Evolutionary conservation across 2,888 invertebrate species (phyloP).

Genomic region (Entomobrya multifasciata): DNA sequence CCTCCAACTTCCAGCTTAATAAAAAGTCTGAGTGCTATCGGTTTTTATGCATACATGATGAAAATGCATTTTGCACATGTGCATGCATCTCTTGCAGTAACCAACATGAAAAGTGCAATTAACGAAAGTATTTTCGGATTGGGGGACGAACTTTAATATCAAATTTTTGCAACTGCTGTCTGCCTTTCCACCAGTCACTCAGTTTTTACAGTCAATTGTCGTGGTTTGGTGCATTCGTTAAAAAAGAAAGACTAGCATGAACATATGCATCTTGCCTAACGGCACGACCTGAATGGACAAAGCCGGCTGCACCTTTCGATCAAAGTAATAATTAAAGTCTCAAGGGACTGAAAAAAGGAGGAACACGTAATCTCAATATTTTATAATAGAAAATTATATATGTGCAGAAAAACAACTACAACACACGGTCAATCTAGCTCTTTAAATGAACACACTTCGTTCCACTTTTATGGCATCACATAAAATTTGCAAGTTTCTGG

Average conservation of each 20-base stretch:
- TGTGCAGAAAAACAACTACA: conserved; percentile 15
- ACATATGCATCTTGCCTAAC: conserved; percentile 49
- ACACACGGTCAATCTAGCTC: not conserved
- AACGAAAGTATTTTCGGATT: conserved; percentile 17
- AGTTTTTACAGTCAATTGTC: no score
- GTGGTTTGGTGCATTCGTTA: conserved; percentile 23
- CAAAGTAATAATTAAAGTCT: conserved; percentile 69
- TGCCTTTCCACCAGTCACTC: conserved; percentile 26
- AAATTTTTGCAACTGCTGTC: conserved; percentile 58
- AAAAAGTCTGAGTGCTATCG: no score
- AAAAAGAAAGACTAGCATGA: conserved; percentile 20
- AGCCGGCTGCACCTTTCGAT: conserved; percentile 66
- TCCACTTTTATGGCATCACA: conserved; percentile 62
- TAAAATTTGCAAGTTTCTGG: conserved; percentile 66
- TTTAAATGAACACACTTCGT: conserved; percentile 6
- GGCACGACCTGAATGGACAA: conserved; percentile 50
- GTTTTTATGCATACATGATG: conserved; percentile 21
- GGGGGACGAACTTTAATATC: conserved; percentile 31
- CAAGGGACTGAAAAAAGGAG: conserved; percentile 64
- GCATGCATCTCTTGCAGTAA: conserved; percentile 24
- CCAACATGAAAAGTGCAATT: conserved; percentile 20
- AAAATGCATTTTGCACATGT: conserved; percentile 65
- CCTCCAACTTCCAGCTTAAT: no score
- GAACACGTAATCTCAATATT: conserved; percentile 46
- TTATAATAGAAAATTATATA: conserved; percentile 41